Percentiles rank a stretch among this genome's conserved stretches.
phyloP scores from a whole-genome alignment of 2,888 invertebrate species.

The Athalia rosae region DNA sequence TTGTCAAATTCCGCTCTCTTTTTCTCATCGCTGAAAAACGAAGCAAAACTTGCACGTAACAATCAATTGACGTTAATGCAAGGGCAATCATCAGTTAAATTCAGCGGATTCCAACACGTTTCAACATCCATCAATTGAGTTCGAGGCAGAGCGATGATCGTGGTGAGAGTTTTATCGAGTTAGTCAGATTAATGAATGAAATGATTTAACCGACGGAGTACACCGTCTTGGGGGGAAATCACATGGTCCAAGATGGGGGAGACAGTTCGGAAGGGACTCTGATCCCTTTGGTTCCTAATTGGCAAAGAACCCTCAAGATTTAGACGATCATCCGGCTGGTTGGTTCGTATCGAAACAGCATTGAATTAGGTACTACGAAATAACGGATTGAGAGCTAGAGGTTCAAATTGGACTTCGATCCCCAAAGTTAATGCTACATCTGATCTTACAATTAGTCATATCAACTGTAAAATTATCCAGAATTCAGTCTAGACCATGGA shows the following conservation, averaged over 20 bases:
- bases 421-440: background rate
- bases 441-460: background rate
- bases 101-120: too few relatives aligned
- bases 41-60: too few relatives aligned
- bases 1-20: too few relatives aligned
- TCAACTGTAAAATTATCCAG: background rate
- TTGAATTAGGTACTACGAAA: background rate
- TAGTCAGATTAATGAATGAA: conserved; percentile 20
- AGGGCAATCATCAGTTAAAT: too few relatives aligned
- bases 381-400: background rate
- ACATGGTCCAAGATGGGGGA: background rate
- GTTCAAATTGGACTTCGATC: background rate
- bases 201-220: conserved; percentile 2
- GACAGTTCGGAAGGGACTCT: conserved; percentile 9
- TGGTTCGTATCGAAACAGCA: background rate
- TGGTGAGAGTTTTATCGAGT: background rate
- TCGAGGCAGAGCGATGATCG: background rate
- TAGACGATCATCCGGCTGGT: background rate
- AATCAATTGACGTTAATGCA: too few relatives aligned
- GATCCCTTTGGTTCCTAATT: conserved; percentile 2
- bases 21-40: too few relatives aligned
- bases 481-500: too few relatives aligned
- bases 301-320: background rate
- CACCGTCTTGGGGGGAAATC: background rate
- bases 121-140: too few relatives aligned